These are phyloP conservation scores for Cydia fagiglandana DNA, from an alignment of 1,140 invertebrate genomes.

Conservation along the genomic window DNA sequence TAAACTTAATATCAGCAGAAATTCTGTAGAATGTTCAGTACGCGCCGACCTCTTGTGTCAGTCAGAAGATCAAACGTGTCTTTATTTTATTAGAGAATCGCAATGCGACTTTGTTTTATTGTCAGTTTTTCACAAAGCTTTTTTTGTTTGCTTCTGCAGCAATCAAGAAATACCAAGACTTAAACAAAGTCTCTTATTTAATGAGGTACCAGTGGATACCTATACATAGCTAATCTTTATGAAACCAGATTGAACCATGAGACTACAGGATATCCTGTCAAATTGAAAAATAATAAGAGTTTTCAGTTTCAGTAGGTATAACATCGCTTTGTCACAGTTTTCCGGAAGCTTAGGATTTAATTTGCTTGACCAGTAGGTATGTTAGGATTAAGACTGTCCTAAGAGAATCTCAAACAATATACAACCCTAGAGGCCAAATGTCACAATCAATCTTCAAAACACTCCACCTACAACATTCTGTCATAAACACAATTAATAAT, in stretches of 20 bases:
- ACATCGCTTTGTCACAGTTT: not conserved
- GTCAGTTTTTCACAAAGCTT: not conserved
- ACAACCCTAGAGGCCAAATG: constrained; percentile 10
- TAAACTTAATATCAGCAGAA: constrained; percentile 6
- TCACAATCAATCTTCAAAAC: constrained; percentile 29
- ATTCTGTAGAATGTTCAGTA: not conserved
- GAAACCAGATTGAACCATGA: too few relatives aligned
- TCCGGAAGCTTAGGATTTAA: not conserved
- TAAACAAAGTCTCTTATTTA: not conserved
- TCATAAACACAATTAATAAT: constrained; percentile 30
- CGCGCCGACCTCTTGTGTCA: constrained; percentile 12
- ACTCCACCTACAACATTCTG: constrained; percentile 21
- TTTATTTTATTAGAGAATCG: constrained; percentile 9
- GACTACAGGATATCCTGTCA: not conserved
- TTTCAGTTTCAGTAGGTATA: not conserved
- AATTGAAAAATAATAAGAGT: not conserved
- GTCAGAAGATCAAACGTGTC: constrained; percentile 17
- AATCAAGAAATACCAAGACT: not conserved
- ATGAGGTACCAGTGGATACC: too few relatives aligned
- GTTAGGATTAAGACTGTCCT: not conserved
- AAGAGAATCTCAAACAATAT: not conserved
- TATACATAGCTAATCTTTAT: too few relatives aligned
- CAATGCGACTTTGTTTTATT: constrained; percentile 17
- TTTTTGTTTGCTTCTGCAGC: constrained; percentile 3
- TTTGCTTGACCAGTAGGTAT: not conserved